A percentile compares a stretch with the other conserved stretches of the same genome.
Conservation (phyloP, 2,888 invertebrate species). For the Scelioninae gen. 1 region DNA sequence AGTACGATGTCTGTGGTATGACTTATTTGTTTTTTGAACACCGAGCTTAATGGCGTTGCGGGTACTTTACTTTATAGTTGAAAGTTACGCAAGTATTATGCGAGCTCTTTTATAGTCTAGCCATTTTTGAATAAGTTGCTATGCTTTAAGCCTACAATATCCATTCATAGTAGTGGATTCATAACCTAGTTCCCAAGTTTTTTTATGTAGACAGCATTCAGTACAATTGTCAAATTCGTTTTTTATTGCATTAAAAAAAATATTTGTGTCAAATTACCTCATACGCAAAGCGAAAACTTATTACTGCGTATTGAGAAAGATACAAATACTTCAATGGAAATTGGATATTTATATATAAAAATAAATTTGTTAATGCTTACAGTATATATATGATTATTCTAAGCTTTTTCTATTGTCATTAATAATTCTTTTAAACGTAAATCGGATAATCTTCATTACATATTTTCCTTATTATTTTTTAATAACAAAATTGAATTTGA, state of each 20-base stretch:
- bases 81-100: conserved; percentile 12
- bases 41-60: conserved; percentile 26
- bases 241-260: conserved; percentile 16
- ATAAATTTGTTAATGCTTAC: too few species aligned
- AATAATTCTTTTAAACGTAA: too few species aligned
- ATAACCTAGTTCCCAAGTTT: conserved; percentile 31
- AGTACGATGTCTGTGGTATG: neutral
- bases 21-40: conserved; percentile 28
- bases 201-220: conserved; percentile 23
- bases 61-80: conserved; percentile 34
- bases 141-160: conserved; percentile 26
- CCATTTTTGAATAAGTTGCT: conserved; percentile 21
- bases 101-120: conserved; percentile 28
- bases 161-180: conserved; percentile 18
- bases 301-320: neutral
- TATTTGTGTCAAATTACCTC: neutral
- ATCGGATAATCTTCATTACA: too few species aligned
- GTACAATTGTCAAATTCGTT: conserved; percentile 32
- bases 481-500: too few species aligned
- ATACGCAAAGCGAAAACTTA: neutral
- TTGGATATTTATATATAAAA: too few species aligned
- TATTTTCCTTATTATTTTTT: too few species aligned
- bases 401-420: too few species aligned
- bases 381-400: too few species aligned
- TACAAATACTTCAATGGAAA: neutral